Evolutionary conservation across 1,140 invertebrate species (phyloP), one percentile per base, ranked within the genome.

Genomic region (Hirudo medicinalis): DNA sequence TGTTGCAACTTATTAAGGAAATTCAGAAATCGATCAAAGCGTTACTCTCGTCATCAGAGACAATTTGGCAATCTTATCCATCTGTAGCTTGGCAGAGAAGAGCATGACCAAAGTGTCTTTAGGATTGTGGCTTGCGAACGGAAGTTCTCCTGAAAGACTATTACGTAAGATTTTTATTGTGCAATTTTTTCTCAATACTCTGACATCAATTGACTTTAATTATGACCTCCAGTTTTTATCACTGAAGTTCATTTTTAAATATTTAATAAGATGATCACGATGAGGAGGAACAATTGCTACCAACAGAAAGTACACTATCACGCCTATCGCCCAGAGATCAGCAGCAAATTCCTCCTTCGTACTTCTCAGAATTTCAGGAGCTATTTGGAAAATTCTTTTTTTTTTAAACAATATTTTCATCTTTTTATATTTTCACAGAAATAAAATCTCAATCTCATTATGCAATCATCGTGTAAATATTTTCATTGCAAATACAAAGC

Each of bases 281-380:
- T 1, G 17, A 63, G 8, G 3, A 63, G 29, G 32, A 63, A 63
- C 8, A 63, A 63, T 3, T 57, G 20, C 2, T 9, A 57, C 57
- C 17, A 11, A 63, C 57, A 63, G 29, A 15, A 63, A 63, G 29
- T 63, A 63, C 9, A 32, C 29, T 5, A 63, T 32, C 0, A 63
- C 22, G 9, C 57, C 57, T 63, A 63, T 32, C 57, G 57, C 3
- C 57, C 57, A 63, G 11, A 63, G 20, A n/a, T 63, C 57, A 9
- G 57, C 57, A 20, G 22, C 29, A 32, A 63, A 63, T 11, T 63
- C 57, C 11, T 25, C 57, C 29, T 63, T 63, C 17, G 6, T 63
- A 20, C 57, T 63, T n/a, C 57, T 22, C 29, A 63, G 29, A 22
- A 63, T 63, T 63, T 63, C 57, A 63, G 57, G 57, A 63, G 57